Conservation (phyloP, 1,140 invertebrate species). For the Pseudomyrmex gracilis region DNA sequence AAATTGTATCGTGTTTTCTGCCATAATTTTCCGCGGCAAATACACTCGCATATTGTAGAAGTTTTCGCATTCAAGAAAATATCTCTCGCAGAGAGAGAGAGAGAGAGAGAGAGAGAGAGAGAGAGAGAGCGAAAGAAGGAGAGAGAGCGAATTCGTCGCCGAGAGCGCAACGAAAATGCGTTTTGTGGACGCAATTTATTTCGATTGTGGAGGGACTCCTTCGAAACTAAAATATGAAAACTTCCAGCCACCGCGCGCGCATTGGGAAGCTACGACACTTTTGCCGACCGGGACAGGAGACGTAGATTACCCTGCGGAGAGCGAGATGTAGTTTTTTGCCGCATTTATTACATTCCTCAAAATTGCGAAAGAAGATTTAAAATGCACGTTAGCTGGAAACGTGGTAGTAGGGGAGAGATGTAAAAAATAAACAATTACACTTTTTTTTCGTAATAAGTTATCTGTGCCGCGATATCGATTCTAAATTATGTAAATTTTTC, state of each 20-base stretch:
- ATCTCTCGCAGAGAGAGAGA: slow-evolving; percentile 2
- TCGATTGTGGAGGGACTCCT: slow-evolving; percentile 53
- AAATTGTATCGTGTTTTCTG: slow-evolving; percentile 35
- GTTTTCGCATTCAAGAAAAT: slow-evolving; percentile 49
- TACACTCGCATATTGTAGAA: slow-evolving; percentile 7
- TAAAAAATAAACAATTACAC: not conserved
- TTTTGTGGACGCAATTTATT: slow-evolving; percentile 60
- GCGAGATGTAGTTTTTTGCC: slow-evolving; percentile 38
- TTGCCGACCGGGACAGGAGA: not conserved
- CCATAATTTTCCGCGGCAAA: slow-evolving; percentile 27
- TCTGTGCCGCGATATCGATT: too few relatives aligned
- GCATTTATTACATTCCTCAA: slow-evolving; percentile 38
- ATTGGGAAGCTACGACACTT: not conserved
- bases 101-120: too few relatives aligned
- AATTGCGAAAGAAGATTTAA: slow-evolving; percentile 17
- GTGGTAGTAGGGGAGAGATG: too few relatives aligned
- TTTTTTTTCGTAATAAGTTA: not conserved
- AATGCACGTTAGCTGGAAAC: slow-evolving; percentile 3
- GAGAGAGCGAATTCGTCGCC: slow-evolving; percentile 10
- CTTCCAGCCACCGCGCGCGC: slow-evolving; percentile 10
- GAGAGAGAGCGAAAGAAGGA: too few relatives aligned
- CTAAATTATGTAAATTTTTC: slow-evolving; percentile 17
- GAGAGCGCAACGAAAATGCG: slow-evolving; percentile 45
- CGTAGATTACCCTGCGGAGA: slow-evolving; percentile 2
- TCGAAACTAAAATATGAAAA: slow-evolving; percentile 58